phyloP scores from a whole-genome alignment of 2,113 vertebrate species.

The Coturnix japonica region DNA sequence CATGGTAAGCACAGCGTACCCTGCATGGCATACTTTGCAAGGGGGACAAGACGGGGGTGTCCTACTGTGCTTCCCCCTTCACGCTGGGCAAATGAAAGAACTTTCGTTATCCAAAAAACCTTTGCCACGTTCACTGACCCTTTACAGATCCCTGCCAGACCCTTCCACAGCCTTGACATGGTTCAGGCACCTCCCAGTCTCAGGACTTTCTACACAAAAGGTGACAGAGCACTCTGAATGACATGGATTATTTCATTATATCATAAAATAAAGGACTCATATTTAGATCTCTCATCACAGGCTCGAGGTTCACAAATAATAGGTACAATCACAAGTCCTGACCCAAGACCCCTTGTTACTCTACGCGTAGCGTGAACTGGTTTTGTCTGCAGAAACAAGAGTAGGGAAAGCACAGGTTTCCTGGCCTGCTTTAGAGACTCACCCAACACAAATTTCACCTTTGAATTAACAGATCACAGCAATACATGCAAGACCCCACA shows the following conservation, averaged over 20 bases:
- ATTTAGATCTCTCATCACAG: not conserved
- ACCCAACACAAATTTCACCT: not conserved
- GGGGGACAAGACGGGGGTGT: not conserved
- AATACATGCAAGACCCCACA: not conserved
- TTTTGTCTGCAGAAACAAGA: not conserved
- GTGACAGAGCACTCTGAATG: not conserved
- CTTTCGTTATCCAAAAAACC: not conserved
- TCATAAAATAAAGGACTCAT: not conserved
- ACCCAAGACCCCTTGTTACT: rapidly evolving
- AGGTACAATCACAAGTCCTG: not conserved
- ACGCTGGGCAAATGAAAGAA: too few relatives aligned
- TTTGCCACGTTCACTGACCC: not conserved
- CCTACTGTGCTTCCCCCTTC: not conserved
- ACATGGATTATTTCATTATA: not conserved
- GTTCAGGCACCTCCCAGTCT: not conserved
- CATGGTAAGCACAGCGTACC: not conserved
- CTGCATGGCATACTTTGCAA: not conserved
- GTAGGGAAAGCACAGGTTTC: rapidly evolving
- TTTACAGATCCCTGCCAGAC: not conserved
- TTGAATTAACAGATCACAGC: not conserved
- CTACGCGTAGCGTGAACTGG: not conserved
- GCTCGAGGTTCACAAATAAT: not conserved
- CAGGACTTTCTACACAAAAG: not conserved
- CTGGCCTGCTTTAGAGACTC: not conserved
- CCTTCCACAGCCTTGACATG: rapidly evolving